Evolutionary conservation across 2,797 vertebrate genomes (phyloP), one percentile per base, ranked within the genome.

Genomic region (Zalophus californianus): DNA sequence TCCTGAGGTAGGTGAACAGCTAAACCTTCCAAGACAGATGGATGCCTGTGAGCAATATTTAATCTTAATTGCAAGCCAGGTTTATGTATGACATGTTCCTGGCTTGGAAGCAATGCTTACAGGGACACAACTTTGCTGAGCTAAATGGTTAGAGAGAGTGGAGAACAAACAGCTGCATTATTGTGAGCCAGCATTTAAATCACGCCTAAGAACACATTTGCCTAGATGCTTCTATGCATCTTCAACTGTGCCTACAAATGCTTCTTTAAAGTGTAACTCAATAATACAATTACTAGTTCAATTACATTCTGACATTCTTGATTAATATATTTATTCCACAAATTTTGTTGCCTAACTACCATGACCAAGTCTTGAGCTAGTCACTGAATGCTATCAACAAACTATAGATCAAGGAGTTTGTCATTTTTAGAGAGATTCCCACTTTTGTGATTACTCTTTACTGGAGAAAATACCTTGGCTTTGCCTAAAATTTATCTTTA

Each of bases 21-120:
- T 91, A 95, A 92, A 86, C 35, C 13, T 77, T 78, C 54, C 41
- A 62, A 94, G 86, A 94, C 92, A 95, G 83, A 97, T 95, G 89
- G 72, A 70, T 89, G 91, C 54, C 84, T 79, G 21, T 44, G 50
- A 88, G 83, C 32, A 48, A 83, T 88, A 79, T 68, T 96, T 97
- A 86, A 97, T 91, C 62, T 83, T 91, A 95, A 80, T 35, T 50
- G 66, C 75, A 73, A 86, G 68, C 23, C 66, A 91, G 50, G 90
- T 66, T 93, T 78, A 78, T 32, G 60, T 86, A 29, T 68, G 89
- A 93, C 66, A 88, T 80, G 29, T 44, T 86, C 48, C 86, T 96
- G 82, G 78, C 90, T 95, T 83, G 21, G 66, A 86, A 94, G 18
- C 29, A 78, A 38, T 77, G 38, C 35, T 90, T 75, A 80, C 77